Evolutionary conservation across 2,888 invertebrate species (phyloP), one percentile per base, ranked within the genome.

Genomic region (Euzophera pinguis): DNA sequence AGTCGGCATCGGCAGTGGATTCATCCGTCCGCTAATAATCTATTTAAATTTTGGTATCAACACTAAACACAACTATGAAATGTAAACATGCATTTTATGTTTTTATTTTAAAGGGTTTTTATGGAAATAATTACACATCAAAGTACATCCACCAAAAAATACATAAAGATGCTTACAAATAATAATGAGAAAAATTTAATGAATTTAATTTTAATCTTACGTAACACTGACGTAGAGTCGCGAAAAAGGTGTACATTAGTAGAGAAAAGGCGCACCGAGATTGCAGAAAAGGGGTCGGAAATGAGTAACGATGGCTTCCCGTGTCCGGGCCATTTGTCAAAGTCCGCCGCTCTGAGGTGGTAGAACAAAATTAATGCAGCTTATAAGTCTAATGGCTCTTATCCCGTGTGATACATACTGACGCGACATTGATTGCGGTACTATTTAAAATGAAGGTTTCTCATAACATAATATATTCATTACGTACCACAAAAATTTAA

Each of bases 251-350:
- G 70, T 69, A 69, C 74, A 77, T 78, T 75, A 75, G 68, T 65
- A 57, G 68, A 64, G 59, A 61, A 68, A 65, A 63, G 64, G 61
- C 61, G 63, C 61, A 67, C 69, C 67, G 71, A 75, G 74, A 74
- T 71, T 71, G 65, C 62, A 55, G 62, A 62, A 75, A 74, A 73
- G 75, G 78, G 78, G 75, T 78, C 77, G 80, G 81, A 83, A 86
- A 86, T 86, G 81, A 85, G 82, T 81, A 80, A 81, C 79, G 81
- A 80, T 80, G 80, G 75, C 75, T 78, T 75, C 76, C 75, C 78
- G 76, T 76, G 75, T 69, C 82, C 78, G 76, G 75, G 73, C 69
- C 82, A 83, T 89, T 86, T 79, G 84, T 89, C 88, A 88, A 83
- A 79, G 86, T 84, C 87, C 66, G 67, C 71, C 5, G 69, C 69